A percentile compares a stretch with the other conserved stretches of the same genome.
phyloP scores from a whole-genome alignment of 2,888 invertebrate species.

The Lycia hirtaria region DNA sequence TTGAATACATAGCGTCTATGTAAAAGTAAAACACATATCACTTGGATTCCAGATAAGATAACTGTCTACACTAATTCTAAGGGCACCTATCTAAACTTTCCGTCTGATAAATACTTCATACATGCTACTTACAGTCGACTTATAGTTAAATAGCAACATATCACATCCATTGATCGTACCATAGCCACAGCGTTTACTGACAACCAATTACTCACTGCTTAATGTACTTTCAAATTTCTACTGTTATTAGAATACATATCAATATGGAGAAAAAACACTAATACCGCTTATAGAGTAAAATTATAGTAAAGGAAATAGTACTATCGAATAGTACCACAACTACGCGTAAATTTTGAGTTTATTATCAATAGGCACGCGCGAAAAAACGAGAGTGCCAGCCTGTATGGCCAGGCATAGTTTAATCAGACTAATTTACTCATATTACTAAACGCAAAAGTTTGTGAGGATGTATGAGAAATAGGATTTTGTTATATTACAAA shows the following conservation, averaged over 20 bases:
- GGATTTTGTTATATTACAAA: too few species aligned
- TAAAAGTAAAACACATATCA: conserved; percentile 56
- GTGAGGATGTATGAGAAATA: too few species aligned
- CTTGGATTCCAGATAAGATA: conserved; percentile 63
- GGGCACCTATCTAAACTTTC: conserved; percentile 77
- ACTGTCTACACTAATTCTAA: conserved; percentile 66
- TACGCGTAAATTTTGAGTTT: too few species aligned
- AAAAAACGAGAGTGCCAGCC: too few species aligned
- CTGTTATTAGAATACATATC: conserved; percentile 36
- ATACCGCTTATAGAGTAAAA: conserved; percentile 24
- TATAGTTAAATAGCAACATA: conserved; percentile 77
- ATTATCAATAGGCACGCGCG: too few species aligned
- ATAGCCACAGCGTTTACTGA: conserved; percentile 67
- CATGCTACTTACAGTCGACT: conserved; percentile 66
- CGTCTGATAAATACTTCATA: conserved; percentile 82
- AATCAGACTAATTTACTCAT: too few species aligned
- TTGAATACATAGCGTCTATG: conserved; percentile 56
- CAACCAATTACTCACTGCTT: conserved; percentile 44
- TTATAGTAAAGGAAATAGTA: too few species aligned
- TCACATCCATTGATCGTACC: conserved; percentile 78
- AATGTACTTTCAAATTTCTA: conserved; percentile 47
- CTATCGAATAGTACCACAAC: too few species aligned
- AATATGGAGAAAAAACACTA: conserved; percentile 29
- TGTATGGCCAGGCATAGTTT: too few species aligned
- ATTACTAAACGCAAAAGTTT: too few species aligned